Conservation (phyloP, 2,797 vertebrate species). For the Argentina silus region DNA sequence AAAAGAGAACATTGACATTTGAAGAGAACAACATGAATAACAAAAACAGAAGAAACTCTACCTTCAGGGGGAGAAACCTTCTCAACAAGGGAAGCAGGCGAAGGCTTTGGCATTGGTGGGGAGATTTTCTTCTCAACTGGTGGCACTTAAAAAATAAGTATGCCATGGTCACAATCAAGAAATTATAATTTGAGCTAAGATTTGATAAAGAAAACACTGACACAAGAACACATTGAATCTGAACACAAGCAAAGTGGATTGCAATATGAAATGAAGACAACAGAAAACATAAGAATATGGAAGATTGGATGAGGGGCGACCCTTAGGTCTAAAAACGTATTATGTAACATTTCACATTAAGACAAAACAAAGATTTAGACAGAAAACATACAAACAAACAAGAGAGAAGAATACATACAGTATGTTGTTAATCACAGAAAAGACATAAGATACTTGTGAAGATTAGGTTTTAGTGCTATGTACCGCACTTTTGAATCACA, state of each 20-base stretch:
- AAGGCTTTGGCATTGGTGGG: constrained; percentile 40
- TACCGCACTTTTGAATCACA: not conserved
- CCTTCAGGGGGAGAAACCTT: constrained; percentile 81
- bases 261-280: constrained; percentile 10
- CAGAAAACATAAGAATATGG: constrained; percentile 23
- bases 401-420: constrained; percentile 2
- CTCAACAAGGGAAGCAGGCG: constrained; percentile 57
- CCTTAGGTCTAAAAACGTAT: constrained; percentile 78
- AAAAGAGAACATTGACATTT: not conserved
- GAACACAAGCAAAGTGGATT: constrained; percentile 3
- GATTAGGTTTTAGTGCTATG: not conserved
- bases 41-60: constrained; percentile 68
- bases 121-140: constrained; percentile 58
- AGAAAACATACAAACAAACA: constrained; percentile 8
- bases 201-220: constrained; percentile 10
- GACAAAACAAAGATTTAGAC: not conserved
- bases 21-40: constrained; percentile 9
- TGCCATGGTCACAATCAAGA: constrained; percentile 50
- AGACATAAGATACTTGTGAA: not conserved
- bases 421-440: constrained; percentile 1
- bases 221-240: constrained; percentile 11
- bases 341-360: constrained; percentile 32
- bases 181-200: constrained; percentile 6
- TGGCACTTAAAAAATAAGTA: constrained; percentile 67
- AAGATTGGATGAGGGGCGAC: constrained; percentile 53